Conservation (phyloP, 1,140 invertebrate species). For the Penaeus chinensis region DNA sequence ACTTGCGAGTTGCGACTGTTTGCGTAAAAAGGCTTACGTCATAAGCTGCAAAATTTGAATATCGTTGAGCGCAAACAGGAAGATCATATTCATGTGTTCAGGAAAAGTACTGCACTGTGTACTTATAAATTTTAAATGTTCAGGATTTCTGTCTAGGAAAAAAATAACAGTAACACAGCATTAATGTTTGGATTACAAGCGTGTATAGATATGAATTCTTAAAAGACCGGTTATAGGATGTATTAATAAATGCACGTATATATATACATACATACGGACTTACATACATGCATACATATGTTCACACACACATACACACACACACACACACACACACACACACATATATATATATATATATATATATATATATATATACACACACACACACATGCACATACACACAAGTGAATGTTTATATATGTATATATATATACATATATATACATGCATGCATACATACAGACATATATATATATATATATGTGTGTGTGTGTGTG, state of each 20-base stretch:
- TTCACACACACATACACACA: background rate
- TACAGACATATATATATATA: background rate
- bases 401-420: background rate
- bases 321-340: background rate
- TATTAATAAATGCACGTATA: too few species aligned
- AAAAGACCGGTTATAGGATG: background rate
- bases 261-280: constrained; percentile 12
- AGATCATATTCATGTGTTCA: background rate
- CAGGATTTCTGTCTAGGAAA: background rate
- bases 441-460: constrained; percentile 23
- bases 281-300: constrained; percentile 6
- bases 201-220: background rate
- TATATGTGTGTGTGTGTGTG: constrained; percentile 17
- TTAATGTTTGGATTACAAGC: background rate
- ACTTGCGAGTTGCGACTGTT: too few species aligned
- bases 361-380: constrained; percentile 30
- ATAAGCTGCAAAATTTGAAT: background rate
- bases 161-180: background rate
- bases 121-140: too few species aligned
- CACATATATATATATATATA: constrained; percentile 23
- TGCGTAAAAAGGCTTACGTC: too few species aligned
- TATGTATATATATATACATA: constrained; percentile 27
- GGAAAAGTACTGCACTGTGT: too few species aligned
- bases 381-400: constrained; percentile 12
- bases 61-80: background rate